Evolutionary conservation across 2,888 invertebrate species (phyloP), one percentile per base, ranked within the genome.

Genomic region (Apocheima hispidaria): DNA sequence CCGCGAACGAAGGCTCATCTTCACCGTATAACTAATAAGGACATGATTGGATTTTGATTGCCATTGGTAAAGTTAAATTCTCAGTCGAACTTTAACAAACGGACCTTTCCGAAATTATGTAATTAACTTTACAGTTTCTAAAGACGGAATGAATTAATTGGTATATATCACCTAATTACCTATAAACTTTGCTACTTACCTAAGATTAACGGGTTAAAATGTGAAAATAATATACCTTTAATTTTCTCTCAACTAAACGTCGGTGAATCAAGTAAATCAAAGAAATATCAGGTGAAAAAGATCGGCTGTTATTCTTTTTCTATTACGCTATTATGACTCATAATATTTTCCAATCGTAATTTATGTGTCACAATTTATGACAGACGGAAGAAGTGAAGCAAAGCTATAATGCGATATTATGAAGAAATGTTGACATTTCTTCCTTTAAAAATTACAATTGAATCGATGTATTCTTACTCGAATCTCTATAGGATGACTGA

Each of bases 11-110:
- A 72, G 69, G 78, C 71, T 77, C 75, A 74, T 73, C 72, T 71
- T 71, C 79, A 66, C 74, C 69, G 71, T 64, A 69, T 68, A 72
- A 74, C 72, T 78, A 81, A 82, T 83, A 83, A 81, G 79, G 72
- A 73, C 76, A 72, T 82, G 78, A 82, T 82, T 82, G 81, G 77
- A 75, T 82, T 82, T 81, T 82, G 82, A 83, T 82, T 81, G 74
- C 78, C 77, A 70, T 65, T 73, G 70, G 70, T 73, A 71, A 69
- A 71, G 61, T 67, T 68, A 67, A 66, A 59, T 54, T 10, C 44
- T 41, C 30, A 38, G 6, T 23, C 50, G 49, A 53, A 50, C 12
- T 52, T 20, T 43, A 50, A 50, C 26, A 40, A 46, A 53, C 43
- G 35, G 14, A 43, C 26, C 26, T 46, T 48, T 23, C 20, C 28